Percentiles rank a stretch among this genome's conserved stretches.
These are phyloP conservation scores for Nyctereutes procyonoides DNA, from an alignment of 2,113 vertebrate genomes.

Conservation along the genomic window DNA sequence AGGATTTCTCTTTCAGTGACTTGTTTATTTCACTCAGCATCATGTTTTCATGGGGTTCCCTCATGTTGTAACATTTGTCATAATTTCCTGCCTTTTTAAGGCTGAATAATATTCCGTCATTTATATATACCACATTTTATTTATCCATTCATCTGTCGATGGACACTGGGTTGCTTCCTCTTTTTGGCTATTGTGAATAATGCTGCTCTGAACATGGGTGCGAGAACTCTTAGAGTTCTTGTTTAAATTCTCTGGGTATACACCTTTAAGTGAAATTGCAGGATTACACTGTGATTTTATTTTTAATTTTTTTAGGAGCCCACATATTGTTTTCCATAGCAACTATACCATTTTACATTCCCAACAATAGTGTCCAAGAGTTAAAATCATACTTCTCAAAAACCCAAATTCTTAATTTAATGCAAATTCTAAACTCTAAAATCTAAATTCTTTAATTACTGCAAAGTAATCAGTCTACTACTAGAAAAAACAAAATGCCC, in stretches of 20 bases:
- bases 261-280: background rate
- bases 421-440: background rate
- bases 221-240: background rate
- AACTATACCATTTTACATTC: background rate
- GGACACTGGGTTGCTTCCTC: background rate
- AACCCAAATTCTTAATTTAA: background rate
- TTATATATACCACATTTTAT: background rate
- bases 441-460: background rate
- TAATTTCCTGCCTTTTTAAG: background rate
- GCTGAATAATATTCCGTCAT: background rate
- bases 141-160: background rate
- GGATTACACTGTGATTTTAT: background rate
- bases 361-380: background rate
- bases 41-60: background rate
- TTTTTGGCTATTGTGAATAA: background rate
- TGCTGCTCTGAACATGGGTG: background rate
- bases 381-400: background rate
- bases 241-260: background rate
- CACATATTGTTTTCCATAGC: background rate
- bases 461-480: background rate
- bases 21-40: background rate
- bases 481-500: background rate
- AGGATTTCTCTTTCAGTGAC: too few relatives aligned
- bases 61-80: too few relatives aligned
- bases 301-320: background rate